These are phyloP conservation scores for Ommatoiulus sabulosus DNA, from an alignment of 2,888 invertebrate species.

Conservation along the genomic window DNA sequence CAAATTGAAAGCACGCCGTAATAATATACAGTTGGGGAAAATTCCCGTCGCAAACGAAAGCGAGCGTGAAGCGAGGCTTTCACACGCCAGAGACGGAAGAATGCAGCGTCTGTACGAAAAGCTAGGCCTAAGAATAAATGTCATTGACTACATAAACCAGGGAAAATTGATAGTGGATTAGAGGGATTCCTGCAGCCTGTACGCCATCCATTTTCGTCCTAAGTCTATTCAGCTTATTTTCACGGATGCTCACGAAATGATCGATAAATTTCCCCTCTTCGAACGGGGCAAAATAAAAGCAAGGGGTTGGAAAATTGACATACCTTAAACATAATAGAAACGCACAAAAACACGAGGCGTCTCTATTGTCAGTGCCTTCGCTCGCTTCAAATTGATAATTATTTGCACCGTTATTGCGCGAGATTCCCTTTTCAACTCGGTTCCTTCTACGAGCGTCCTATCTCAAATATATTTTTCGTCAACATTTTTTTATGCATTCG, in stretches of 20 bases:
- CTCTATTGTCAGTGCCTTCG: neutral
- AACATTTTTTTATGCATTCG: too few species aligned
- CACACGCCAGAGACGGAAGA: neutral
- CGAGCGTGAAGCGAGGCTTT: neutral
- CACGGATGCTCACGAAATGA: conserved; percentile 11
- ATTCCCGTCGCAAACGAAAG: conserved; percentile 17
- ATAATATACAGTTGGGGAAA: conserved; percentile 25
- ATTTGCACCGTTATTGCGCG: neutral
- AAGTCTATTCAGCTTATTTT: neutral
- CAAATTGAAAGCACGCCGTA: conserved; percentile 10
- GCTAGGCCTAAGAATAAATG: conserved; percentile 31
- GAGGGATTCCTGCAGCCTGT: conserved; percentile 15
- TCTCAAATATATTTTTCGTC: too few species aligned
- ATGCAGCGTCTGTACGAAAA: neutral
- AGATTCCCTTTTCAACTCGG: neutral
- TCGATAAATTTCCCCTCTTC: conserved; percentile 16
- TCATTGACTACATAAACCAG: conserved; percentile 48
- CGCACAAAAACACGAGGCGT: neutral
- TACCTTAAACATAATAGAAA: conserved; percentile 22
- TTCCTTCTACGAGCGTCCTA: too few species aligned
- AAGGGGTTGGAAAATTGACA: conserved; percentile 13
- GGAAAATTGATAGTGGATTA: conserved; percentile 47
- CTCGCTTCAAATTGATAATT: conserved; percentile 24
- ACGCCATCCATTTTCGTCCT: neutral
- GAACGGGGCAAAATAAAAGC: conserved; percentile 21